Evolutionary conservation across 2,888 invertebrate species (phyloP).

Genomic region (Pyrocoelia pectoralis): DNA sequence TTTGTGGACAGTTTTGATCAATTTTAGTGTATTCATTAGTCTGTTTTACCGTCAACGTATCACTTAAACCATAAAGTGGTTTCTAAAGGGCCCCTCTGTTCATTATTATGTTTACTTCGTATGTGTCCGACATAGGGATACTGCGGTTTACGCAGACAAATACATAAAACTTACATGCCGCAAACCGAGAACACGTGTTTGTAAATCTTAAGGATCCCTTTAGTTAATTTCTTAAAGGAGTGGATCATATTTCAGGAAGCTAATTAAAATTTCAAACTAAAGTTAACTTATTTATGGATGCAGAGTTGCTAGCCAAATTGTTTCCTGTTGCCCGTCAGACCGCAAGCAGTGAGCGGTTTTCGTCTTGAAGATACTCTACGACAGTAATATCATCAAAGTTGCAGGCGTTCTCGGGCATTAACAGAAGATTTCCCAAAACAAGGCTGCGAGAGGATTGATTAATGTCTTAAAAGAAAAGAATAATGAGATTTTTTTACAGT

Average conservation of each 20-base stretch:
- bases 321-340: conserved; percentile 29
- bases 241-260: conserved; percentile 38
- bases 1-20: no score
- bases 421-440: conserved; percentile 29
- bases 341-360: conserved; percentile 21
- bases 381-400: conserved; percentile 39
- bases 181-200: no score
- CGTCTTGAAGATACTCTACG: conserved; percentile 31
- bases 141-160: no score
- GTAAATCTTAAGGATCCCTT: no score
- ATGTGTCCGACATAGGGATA: no score
- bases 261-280: conserved; percentile 39
- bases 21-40: no score
- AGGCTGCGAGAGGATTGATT: conserved; percentile 47
- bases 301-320: conserved; percentile 35
- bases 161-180: no score
- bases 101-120: no score
- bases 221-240: background rate
- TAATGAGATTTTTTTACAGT: conserved; percentile 51
- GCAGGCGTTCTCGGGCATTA: conserved; percentile 35
- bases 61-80: no score
- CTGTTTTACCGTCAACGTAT: no score
- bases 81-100: no score
- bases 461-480: conserved; percentile 50
- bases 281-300: conserved; percentile 39